Evolutionary conservation across 2,113 vertebrate genomes (phyloP).

Genomic region (Diadophis punctatus): DNA sequence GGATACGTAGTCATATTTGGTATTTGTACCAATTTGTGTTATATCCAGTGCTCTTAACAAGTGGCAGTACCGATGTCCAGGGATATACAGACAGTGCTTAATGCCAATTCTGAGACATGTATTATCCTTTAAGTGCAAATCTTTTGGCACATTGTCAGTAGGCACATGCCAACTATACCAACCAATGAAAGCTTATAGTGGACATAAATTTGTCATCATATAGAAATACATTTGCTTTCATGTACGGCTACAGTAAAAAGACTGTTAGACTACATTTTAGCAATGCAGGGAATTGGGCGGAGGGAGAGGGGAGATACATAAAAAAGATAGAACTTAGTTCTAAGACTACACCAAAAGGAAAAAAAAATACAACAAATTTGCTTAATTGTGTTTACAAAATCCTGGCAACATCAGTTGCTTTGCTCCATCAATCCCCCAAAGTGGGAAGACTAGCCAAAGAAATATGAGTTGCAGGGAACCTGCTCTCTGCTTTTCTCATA

Average conservation of each 20-base stretch:
- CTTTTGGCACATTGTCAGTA: slow-evolving; percentile 72
- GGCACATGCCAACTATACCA: slow-evolving; percentile 63
- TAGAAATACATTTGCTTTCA: slow-evolving; percentile 68
- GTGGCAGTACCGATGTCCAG: slow-evolving; percentile 44
- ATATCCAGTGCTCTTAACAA: slow-evolving; percentile 48
- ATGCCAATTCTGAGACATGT: slow-evolving; percentile 59
- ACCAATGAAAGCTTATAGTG: slow-evolving; percentile 78
- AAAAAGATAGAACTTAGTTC: slow-evolving; percentile 33
- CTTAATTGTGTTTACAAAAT: neutral
- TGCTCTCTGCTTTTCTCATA: neutral
- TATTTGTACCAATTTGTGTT: neutral
- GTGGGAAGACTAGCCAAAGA: neutral
- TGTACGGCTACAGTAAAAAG: slow-evolving; percentile 68
- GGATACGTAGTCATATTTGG: neutral
- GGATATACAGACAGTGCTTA: slow-evolving; percentile 42
- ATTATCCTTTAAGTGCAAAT: slow-evolving; percentile 65
- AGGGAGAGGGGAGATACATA: slow-evolving; percentile 35
- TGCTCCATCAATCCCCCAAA: slow-evolving; percentile 9
- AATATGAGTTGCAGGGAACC: neutral
- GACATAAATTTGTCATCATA: slow-evolving; percentile 78
- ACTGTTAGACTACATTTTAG: slow-evolving; percentile 60
- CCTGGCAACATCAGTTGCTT: neutral
- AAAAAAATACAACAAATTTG: slow-evolving; percentile 16
- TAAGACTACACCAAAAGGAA: slow-evolving; percentile 21
- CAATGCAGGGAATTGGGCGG: slow-evolving; percentile 12